phyloP scores from a whole-genome alignment of 23 tunicate genomes.

The Diplosoma virens region DNA sequence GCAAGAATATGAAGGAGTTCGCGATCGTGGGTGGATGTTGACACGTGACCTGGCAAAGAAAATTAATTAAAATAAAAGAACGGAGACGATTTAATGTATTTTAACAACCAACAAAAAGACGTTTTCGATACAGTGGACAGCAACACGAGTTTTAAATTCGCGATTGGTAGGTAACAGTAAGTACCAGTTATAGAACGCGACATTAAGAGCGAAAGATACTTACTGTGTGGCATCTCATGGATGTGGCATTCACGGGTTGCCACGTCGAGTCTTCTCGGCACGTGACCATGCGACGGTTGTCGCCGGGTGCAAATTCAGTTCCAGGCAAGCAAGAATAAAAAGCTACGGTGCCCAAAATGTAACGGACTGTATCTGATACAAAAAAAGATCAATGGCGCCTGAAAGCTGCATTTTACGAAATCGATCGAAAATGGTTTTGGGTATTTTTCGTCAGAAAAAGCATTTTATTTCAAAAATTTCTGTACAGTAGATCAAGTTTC shows the following conservation, averaged over 20 bases:
- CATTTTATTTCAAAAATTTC: no score
- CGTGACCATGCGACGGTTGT: conserved; percentile 19
- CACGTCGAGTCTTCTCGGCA: conserved; percentile 65
- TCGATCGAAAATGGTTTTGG: no score
- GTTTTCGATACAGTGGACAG: no score
- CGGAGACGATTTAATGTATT: no score
- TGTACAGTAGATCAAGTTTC: no score
- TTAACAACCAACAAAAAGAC: no score
- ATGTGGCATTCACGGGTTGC: conserved; percentile 43
- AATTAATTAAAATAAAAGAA: no score
- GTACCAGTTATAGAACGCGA: no score
- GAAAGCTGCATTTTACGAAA: no score
- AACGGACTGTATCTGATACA: background rate
- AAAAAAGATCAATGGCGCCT: background rate
- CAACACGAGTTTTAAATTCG: no score
- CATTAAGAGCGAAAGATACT: background rate
- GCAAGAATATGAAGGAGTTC: background rate
- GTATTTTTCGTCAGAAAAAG: no score
- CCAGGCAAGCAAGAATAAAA: conserved; percentile 53
- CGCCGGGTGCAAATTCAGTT: conserved; percentile 28
- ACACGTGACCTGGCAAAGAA: conserved; percentile 50
- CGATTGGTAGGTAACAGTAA: no score
- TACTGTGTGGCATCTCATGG: conserved; percentile 42
- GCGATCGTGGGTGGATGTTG: conserved; percentile 17
- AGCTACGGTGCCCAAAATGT: conserved; percentile 26